These are phyloP conservation scores for Pseudomyrmex flavicornis DNA, from an alignment of 1,140 invertebrate genomes.

Conservation along the genomic window DNA sequence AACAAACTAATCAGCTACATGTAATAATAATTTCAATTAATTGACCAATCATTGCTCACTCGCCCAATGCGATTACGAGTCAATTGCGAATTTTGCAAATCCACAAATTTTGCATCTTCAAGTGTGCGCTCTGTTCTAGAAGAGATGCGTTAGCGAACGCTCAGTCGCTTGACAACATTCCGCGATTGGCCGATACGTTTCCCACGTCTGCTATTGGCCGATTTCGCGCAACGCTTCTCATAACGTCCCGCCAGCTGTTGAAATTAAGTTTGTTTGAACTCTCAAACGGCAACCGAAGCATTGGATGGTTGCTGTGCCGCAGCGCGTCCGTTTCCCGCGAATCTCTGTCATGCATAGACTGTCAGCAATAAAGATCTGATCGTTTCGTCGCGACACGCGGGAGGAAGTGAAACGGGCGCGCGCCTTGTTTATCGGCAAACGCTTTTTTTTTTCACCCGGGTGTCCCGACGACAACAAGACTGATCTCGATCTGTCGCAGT, in stretches of 20 bases:
- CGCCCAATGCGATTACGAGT: no score
- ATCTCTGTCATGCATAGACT: slow-evolving; percentile 62
- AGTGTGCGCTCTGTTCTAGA: neutral
- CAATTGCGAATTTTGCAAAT: neutral
- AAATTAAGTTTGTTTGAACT: slow-evolving; percentile 78
- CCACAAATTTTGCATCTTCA: neutral
- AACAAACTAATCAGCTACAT: no score
- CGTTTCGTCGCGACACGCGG: slow-evolving; percentile 47
- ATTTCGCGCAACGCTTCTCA: slow-evolving; percentile 69
- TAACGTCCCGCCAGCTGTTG: slow-evolving; percentile 80
- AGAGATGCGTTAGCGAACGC: slow-evolving; percentile 12
- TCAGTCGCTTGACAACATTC: no score
- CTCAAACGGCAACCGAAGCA: slow-evolving; percentile 75
- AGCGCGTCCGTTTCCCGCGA: slow-evolving; percentile 47
- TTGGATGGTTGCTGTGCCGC: neutral
- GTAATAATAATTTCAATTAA: no score
- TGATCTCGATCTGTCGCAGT: neutral
- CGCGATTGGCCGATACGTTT: slow-evolving; percentile 29
- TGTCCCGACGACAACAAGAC: neutral
- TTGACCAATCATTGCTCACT: no score
- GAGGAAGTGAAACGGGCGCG: slow-evolving; percentile 62
- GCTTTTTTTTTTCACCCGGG: neutral
- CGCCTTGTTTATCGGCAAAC: slow-evolving; percentile 45
- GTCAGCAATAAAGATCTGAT: slow-evolving; percentile 17
- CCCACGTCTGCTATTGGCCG: slow-evolving; percentile 61